Evolutionary conservation across 2,888 invertebrate genomes (phyloP).

Genomic region (Chaetogeoica ovagalla): DNA sequence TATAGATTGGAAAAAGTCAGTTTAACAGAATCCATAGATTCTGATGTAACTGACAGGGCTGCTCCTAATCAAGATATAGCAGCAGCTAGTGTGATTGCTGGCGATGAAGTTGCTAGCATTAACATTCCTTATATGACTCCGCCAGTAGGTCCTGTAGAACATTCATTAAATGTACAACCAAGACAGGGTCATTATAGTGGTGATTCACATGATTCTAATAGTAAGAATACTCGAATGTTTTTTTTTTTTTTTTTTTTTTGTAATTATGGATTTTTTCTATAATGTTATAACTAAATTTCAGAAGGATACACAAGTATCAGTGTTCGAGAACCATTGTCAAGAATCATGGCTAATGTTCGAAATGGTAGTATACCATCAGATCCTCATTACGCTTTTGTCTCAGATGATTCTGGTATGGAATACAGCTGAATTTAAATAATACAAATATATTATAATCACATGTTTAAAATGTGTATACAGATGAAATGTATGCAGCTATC

Average conservation of each 20-base stretch:
- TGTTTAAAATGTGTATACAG: conserved; percentile 60
- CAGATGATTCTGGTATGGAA: conserved; percentile 79
- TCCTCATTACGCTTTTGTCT: conserved; percentile 86
- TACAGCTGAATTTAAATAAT: neutral
- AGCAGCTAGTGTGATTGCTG: conserved; percentile 84
- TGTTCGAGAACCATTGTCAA: conserved; percentile 83
- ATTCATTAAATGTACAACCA: conserved; percentile 58
- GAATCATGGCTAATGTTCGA: conserved; percentile 63
- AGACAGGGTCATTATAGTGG: conserved; percentile 78
- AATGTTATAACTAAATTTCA: conserved; percentile 60
- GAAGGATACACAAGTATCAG: conserved; percentile 92
- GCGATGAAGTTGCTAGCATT: conserved; percentile 82
- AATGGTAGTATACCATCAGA: conserved; percentile 65
- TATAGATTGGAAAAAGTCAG: conserved; percentile 32
- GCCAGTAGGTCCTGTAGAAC: conserved; percentile 63
- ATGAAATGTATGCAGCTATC: conserved; percentile 89
- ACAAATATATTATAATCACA: conserved; percentile 9
- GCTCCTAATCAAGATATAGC: conserved; percentile 64
- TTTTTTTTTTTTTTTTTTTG: neutral
- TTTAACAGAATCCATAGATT: conserved; percentile 33
- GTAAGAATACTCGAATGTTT: conserved; percentile 42
- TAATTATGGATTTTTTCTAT: conserved; percentile 5
- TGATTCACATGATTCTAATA: conserved; percentile 86
- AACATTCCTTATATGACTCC: conserved; percentile 89
- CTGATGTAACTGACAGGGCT: conserved; percentile 32